Percentiles rank a stretch among this genome's conserved stretches.
These are phyloP conservation scores for Paratrypauchen microcephalus DNA, from an alignment of 2,797 vertebrate genomes.

Conservation along the genomic window DNA sequence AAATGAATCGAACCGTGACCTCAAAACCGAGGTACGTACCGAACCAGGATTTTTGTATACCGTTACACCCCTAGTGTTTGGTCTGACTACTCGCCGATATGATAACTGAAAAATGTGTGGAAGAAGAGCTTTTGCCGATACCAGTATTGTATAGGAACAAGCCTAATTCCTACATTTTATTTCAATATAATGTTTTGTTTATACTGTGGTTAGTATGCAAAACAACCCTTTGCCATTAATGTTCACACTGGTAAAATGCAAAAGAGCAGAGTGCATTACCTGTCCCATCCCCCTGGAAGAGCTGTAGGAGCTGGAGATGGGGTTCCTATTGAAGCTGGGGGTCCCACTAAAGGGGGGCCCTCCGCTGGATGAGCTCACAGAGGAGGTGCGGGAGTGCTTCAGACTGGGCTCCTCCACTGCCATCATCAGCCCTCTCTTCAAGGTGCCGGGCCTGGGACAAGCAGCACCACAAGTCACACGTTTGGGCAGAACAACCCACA, in stretches of 20 bases:
- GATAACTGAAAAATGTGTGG: no score
- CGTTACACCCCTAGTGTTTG: no score
- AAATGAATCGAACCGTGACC: no score
- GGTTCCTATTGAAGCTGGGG: slow-evolving; percentile 83
- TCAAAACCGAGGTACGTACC: no score
- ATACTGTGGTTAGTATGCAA: neutral
- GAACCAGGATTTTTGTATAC: no score
- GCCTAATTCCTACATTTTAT: neutral
- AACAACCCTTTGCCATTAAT: no score
- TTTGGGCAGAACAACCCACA: no score
- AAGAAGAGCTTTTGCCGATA: no score
- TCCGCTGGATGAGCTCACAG: slow-evolving; percentile 82
- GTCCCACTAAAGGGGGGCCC: slow-evolving; percentile 72
- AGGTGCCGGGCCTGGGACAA: slow-evolving; percentile 81
- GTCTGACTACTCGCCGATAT: no score
- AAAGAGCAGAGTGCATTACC: slow-evolving; percentile 70
- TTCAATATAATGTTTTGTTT: neutral
- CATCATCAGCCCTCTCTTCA: slow-evolving; percentile 84
- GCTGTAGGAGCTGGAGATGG: slow-evolving; percentile 94
- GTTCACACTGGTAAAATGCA: neutral
- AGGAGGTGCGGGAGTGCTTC: slow-evolving; percentile 91
- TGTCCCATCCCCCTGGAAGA: slow-evolving; percentile 82
- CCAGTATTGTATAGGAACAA: no score
- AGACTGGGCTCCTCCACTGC: slow-evolving; percentile 79
- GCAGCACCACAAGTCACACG: neutral